A percentile compares a stretch with the other conserved stretches of the same genome.
These are phyloP conservation scores for Dufourea novaeangliae DNA, from an alignment of 1,140 invertebrate genomes.

Conservation along the genomic window DNA sequence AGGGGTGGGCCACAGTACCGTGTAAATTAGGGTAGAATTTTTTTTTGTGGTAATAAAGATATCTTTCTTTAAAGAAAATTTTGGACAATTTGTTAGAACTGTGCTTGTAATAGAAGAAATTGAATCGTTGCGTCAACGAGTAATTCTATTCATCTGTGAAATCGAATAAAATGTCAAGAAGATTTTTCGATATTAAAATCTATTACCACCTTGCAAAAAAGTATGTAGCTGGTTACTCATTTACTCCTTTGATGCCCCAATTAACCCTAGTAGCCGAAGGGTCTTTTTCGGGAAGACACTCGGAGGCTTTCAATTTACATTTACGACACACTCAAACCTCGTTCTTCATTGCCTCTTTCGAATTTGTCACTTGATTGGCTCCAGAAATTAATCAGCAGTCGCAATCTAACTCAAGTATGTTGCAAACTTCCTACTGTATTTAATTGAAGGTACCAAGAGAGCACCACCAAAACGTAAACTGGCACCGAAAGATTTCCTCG, in stretches of 20 bases:
- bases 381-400: not conserved
- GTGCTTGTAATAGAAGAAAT: too few species aligned
- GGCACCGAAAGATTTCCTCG: too few species aligned
- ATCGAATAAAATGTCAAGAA: not conserved
- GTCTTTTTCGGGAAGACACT: not conserved
- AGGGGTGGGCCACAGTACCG: too few species aligned
- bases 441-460: not conserved
- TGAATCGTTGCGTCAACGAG: too few species aligned
- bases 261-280: conserved; percentile 1
- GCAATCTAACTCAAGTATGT: too few species aligned
- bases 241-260: not conserved
- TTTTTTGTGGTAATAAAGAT: too few species aligned
- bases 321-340: not conserved
- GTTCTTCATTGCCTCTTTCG: not conserved
- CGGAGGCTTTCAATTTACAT: not conserved
- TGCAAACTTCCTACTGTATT: too few species aligned
- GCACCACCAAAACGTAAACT: not conserved
- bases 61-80: too few species aligned
- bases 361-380: not conserved
- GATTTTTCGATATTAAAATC: not conserved
- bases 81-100: too few species aligned
- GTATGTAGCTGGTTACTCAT: not conserved
- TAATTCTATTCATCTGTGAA: too few species aligned
- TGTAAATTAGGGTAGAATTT: too few species aligned
- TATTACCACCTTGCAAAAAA: not conserved